Conservation (phyloP, 2,888 invertebrate genomes). For the Stegana nigrithorax region DNA sequence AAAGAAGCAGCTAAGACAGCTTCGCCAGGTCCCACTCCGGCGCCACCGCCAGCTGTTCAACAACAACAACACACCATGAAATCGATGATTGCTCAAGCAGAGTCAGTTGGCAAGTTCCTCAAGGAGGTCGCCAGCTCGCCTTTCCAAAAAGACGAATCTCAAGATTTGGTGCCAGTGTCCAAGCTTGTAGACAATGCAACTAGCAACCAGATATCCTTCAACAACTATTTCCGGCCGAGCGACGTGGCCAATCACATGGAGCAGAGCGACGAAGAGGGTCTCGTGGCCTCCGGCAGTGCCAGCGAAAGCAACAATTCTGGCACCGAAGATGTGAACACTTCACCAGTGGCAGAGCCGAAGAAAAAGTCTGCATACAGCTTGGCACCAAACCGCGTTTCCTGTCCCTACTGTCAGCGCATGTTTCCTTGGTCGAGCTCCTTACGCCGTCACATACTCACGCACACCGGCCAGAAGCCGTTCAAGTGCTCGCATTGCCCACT, state of each 20-base stretch:
- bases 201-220: constrained; percentile 71
- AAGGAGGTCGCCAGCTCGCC: constrained; percentile 67
- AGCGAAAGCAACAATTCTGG: constrained; percentile 87
- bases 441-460: constrained; percentile 91
- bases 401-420: constrained; percentile 92
- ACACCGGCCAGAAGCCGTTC: constrained; percentile 96
- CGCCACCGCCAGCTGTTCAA: constrained; percentile 8
- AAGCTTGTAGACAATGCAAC: constrained; percentile 82
- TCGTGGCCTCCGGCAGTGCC: constrained; percentile 81
- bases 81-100: constrained; percentile 72
- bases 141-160: constrained; percentile 71
- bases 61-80: constrained; percentile 59
- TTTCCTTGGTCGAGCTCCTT: constrained; percentile 98
- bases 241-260: constrained; percentile 67
- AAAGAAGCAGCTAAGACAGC: constrained; percentile 16
- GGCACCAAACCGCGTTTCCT: constrained; percentile 93
- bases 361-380: constrained; percentile 95
- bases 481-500: constrained; percentile 94
- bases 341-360: constrained; percentile 71
- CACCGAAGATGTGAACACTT: constrained; percentile 75
- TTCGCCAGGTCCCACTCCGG: constrained; percentile 8
- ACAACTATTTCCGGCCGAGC: constrained; percentile 73
- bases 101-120: constrained; percentile 65
- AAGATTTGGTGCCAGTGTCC: constrained; percentile 83
- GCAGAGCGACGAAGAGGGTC: constrained; percentile 78